Conservation (phyloP, 2,888 invertebrate genomes). For the Thymelicus lineola region DNA sequence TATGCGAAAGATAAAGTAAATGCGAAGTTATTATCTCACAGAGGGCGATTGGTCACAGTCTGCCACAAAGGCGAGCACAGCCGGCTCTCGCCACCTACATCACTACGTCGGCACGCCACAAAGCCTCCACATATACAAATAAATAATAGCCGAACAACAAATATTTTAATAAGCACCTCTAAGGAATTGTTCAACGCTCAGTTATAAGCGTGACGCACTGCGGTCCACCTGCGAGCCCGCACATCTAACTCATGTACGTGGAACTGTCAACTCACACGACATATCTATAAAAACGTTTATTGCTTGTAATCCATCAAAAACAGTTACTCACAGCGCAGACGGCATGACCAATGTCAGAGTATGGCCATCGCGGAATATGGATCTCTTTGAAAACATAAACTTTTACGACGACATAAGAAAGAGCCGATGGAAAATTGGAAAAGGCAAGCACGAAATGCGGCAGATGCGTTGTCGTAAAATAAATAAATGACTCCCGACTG, state of each 20-base stretch:
- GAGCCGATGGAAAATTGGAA: constrained; percentile 75
- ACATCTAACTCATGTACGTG: neutral
- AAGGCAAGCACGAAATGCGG: constrained; percentile 79
- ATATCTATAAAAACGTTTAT: constrained; percentile 35
- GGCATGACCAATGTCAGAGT: constrained; percentile 74
- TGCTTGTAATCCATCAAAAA: constrained; percentile 24
- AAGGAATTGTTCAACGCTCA: constrained; percentile 77
- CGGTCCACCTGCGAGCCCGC: constrained; percentile 46
- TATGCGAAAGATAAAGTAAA: constrained; percentile 50
- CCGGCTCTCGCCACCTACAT: constrained; percentile 61
- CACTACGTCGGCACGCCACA: constrained; percentile 66
- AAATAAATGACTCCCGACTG: constrained; percentile 46
- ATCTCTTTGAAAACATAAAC: constrained; percentile 73
- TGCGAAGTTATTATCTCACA: constrained; percentile 72
- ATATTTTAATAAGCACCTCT: constrained; percentile 84
- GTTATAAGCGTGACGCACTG: constrained; percentile 72
- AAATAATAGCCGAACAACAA: constrained; percentile 83
- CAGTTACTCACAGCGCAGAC: constrained; percentile 45
- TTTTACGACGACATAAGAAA: constrained; percentile 74
- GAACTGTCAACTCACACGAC: constrained; percentile 38
- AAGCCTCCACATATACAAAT: constrained; percentile 79
- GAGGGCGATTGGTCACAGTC: constrained; percentile 74
- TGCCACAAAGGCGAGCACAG: constrained; percentile 63
- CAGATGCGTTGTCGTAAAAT: constrained; percentile 71
- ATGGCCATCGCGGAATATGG: constrained; percentile 64